Evolutionary conservation across 2,888 invertebrate species (phyloP).

Genomic region (Lasius fuliginosus): DNA sequence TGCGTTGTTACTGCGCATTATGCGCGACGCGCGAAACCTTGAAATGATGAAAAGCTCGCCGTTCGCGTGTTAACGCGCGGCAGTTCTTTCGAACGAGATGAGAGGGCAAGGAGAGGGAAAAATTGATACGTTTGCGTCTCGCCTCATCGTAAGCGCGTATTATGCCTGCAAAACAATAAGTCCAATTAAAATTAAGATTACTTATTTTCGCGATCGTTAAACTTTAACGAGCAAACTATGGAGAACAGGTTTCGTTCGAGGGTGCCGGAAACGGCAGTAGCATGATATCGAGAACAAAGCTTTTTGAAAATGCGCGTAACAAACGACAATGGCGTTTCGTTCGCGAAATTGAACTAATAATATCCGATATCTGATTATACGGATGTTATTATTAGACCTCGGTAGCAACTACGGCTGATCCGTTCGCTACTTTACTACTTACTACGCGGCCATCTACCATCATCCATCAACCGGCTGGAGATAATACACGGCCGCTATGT

Average conservation of each 20-base stretch:
- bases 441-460: constrained; percentile 34
- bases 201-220: constrained; percentile 41
- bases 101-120: background rate
- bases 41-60: constrained; percentile 38
- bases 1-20: constrained; percentile 37
- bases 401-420: constrained; percentile 16
- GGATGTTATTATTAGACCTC: constrained; percentile 23
- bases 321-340: background rate
- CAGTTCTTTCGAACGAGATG: constrained; percentile 21
- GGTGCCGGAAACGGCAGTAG: background rate
- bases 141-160: constrained; percentile 6
- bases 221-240: constrained; percentile 29
- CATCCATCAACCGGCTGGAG: constrained; percentile 50
- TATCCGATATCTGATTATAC: constrained; percentile 14
- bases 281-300: background rate
- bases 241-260: background rate
- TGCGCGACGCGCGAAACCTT: constrained; percentile 31
- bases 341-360: constrained; percentile 20
- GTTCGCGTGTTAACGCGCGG: constrained; percentile 26
- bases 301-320: background rate
- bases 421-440: constrained; percentile 18
- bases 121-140: constrained; percentile 38
- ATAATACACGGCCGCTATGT: constrained; percentile 36
- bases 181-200: constrained; percentile 48
- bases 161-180: constrained; percentile 40